Evolutionary conservation across 1,140 invertebrate genomes (phyloP), one percentile per base, ranked within the genome.

Genomic region (Eurosta solidaginis): DNA sequence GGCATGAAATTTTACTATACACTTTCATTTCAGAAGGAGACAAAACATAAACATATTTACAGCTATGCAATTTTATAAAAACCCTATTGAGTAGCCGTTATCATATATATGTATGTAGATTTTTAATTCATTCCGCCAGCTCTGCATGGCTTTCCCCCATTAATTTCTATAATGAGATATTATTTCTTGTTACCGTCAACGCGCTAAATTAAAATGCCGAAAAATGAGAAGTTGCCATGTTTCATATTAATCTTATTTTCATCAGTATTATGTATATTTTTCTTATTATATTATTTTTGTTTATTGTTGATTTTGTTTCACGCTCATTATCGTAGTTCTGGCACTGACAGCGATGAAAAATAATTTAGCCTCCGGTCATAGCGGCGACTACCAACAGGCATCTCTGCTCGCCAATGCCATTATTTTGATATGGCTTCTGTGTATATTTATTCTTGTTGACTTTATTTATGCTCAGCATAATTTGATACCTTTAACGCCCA

Each of bases 121-220:
- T 3, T 49, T 49, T 54, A 54, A 12, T 12, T 54, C 20, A 54
- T 10, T 54, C 9, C 4, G 29, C 27, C 54, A 36, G 29, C 29
- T 40, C 5, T 40, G 1, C 59, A 42, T 40, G 59, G n/a, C 14
- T 40, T 40, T 68, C 27, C 40, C 29, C 59, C 59, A 68, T 68
- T 68, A 68, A 68, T 68, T 68, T 68, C 33, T 68, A 68, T 68
- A 68, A 68, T 68, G 59, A 68, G 59, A 40, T 68, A 68, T 68
- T 68, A 68, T 68, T 68, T 68, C 59, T 68, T 40, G 25, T 3
- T 68, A 33, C 33, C 59, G 59, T 68, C 59, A 42, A 68, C 59
- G 33, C 52, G 52, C 59, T 68, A 68, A 68, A 68, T 40, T 68
- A 68, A 68, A 68, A 68, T 68, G 59, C 59, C 59, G 59, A 40